phyloP scores from a whole-genome alignment of 2,888 invertebrate species.

The Diloba caeruleocephala region DNA sequence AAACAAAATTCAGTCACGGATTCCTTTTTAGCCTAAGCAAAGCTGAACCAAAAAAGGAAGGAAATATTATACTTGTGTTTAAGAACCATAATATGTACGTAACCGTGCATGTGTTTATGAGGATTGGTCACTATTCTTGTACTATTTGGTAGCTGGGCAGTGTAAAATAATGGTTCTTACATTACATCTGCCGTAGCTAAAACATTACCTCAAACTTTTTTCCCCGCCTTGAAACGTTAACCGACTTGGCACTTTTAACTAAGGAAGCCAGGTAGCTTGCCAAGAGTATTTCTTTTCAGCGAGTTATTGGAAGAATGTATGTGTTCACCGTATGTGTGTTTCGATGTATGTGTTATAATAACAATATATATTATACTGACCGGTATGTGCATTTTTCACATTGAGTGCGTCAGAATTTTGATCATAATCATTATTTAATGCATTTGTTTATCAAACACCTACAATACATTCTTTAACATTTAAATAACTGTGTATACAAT shows the following conservation, averaged over 20 bases:
- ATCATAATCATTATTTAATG: conserved; percentile 8
- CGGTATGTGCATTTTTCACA: not conserved
- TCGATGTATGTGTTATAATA: not conserved
- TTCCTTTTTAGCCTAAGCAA: too few relatives aligned
- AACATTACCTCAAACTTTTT: not conserved
- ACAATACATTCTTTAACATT: not conserved
- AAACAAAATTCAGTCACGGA: too few relatives aligned
- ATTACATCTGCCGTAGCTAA: not conserved
- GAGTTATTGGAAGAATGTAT: conserved; percentile 5
- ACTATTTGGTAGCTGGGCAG: too few relatives aligned
- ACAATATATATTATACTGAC: not conserved
- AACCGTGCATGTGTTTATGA: too few relatives aligned
- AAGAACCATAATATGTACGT: too few relatives aligned
- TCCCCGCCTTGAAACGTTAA: not conserved
- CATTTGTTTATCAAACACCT: conserved; percentile 11
- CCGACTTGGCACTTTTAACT: conserved; percentile 30
- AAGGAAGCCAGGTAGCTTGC: conserved; percentile 24
- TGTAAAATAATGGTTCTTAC: too few relatives aligned
- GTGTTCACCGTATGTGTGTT: not conserved
- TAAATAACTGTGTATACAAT: conserved; percentile 1
- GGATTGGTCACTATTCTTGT: too few relatives aligned
- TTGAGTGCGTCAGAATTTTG: conserved; percentile 7
- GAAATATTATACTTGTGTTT: too few relatives aligned
- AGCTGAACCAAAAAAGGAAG: too few relatives aligned
- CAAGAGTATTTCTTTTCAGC: conserved; percentile 28